Conservation (phyloP, 2,888 invertebrate genomes). For the Camponotus fellah region DNA sequence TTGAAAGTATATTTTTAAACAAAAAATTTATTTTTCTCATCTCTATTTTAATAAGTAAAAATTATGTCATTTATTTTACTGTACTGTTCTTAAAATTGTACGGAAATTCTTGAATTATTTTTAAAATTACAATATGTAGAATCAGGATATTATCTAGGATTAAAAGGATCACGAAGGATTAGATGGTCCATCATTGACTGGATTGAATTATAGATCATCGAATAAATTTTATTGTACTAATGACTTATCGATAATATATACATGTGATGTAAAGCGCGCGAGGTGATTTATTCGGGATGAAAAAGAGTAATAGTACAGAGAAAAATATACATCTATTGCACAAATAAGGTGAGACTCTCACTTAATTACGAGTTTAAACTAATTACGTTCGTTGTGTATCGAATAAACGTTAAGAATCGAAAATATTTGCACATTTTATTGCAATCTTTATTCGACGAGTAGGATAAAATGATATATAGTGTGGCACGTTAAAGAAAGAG, state of each 20-base stretch:
- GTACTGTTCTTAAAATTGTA: no score
- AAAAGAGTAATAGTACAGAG: constrained; percentile 12
- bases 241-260: constrained; percentile 34
- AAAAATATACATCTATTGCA: constrained; percentile 40
- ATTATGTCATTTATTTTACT: background rate
- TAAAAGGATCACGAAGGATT: background rate
- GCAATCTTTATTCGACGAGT: background rate
- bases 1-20: background rate
- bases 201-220: background rate
- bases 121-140: background rate
- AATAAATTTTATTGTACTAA: constrained; percentile 40
- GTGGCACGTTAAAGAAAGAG: constrained; percentile 24
- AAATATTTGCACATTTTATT: background rate
- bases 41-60: background rate
- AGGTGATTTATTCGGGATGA: constrained; percentile 22
- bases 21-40: background rate
- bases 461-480: background rate
- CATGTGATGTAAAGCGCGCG: constrained; percentile 6
- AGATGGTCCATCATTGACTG: background rate
- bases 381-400: constrained; percentile 33
- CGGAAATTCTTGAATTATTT: no score
- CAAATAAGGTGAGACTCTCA: background rate
- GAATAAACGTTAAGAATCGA: constrained; percentile 4
- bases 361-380: background rate
- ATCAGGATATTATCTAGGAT: background rate